A percentile compares a stretch with the other conserved stretches of the same genome.
Evolutionary conservation across 1,140 invertebrate species (phyloP).

Genomic region (Trypoxylus dichotomus): DNA sequence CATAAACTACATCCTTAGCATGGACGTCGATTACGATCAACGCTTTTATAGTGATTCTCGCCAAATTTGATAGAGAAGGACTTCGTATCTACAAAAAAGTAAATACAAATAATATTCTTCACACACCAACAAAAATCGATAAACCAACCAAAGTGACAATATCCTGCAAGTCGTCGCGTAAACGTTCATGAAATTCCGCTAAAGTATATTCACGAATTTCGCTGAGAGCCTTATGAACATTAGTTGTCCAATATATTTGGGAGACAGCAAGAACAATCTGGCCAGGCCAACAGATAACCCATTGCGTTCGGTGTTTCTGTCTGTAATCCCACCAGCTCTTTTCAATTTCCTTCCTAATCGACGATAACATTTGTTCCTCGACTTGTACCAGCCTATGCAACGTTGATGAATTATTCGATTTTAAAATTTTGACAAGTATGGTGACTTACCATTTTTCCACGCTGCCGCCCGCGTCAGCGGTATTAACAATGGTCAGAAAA

Average conservation of each 20-base stretch:
- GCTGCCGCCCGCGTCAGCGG: constrained; percentile 77
- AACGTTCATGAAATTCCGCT: constrained; percentile 53
- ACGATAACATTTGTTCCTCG: constrained; percentile 77
- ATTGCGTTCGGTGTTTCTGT: constrained; percentile 63
- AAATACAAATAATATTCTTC: neutral
- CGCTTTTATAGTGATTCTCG: constrained; percentile 79
- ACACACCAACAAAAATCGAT: neutral
- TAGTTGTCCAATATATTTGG: constrained; percentile 86
- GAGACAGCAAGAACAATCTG: constrained; percentile 87
- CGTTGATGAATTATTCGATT: neutral
- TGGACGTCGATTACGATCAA: constrained; percentile 92
- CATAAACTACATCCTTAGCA: constrained; percentile 82
- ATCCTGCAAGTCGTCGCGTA: constrained; percentile 61
- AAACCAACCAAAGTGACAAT: constrained; percentile 66
- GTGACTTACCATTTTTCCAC: constrained; percentile 87
- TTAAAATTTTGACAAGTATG: neutral
- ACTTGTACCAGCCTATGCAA: constrained; percentile 57
- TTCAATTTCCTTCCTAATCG: constrained; percentile 59
- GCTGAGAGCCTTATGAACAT: constrained; percentile 71
- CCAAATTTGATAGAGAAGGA: constrained; percentile 60
- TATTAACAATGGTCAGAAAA: constrained; percentile 72
- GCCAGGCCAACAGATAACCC: constrained; percentile 85
- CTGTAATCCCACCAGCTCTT: constrained; percentile 71
- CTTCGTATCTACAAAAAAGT: constrained; percentile 34
- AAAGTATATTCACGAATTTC: constrained; percentile 60